A percentile compares a stretch with the other conserved stretches of the same genome.
Evolutionary conservation across 2,888 invertebrate genomes (phyloP).

Genomic region (Leptinotarsa peninsularis): DNA sequence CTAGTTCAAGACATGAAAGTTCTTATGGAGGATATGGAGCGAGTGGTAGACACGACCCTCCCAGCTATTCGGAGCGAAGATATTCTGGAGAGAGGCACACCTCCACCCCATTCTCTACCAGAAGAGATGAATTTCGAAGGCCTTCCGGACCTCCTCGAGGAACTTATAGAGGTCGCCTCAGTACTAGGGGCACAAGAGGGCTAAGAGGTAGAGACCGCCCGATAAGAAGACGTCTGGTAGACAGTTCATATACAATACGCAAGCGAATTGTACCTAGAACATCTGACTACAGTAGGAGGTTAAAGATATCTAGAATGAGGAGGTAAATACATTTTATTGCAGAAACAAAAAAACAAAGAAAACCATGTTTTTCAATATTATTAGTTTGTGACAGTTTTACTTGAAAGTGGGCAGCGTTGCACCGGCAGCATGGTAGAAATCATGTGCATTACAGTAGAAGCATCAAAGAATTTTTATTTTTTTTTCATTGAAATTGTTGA

Average conservation of each 20-base stretch:
- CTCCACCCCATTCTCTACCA: conserved; percentile 55
- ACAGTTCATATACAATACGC: conserved; percentile 71
- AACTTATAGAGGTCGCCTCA: conserved; percentile 63
- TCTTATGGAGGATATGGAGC: conserved; percentile 61
- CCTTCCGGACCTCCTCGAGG: conserved; percentile 60
- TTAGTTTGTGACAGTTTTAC: conserved; percentile 14
- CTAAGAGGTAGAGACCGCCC: conserved; percentile 68
- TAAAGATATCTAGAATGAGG: conserved; percentile 65
- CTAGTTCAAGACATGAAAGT: conserved; percentile 62
- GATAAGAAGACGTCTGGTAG: conserved; percentile 69
- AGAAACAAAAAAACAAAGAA: conserved; percentile 28
- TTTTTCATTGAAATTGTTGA: conserved; percentile 4
- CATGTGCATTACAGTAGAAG: not conserved
- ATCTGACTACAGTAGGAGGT: conserved; percentile 64
- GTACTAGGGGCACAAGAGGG: conserved; percentile 67
- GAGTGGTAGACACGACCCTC: conserved; percentile 69
- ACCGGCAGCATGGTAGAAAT: conserved; percentile 6
- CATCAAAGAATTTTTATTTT: conserved; percentile 6
- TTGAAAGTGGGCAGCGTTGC: not conserved
- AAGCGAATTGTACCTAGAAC: conserved; percentile 66
- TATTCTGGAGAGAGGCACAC: conserved; percentile 62
- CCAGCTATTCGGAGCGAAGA: conserved; percentile 69
- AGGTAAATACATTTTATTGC: conserved; percentile 62
- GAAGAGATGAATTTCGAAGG: conserved; percentile 64
- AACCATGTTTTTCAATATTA: conserved; percentile 10